phyloP scores from a whole-genome alignment of 2,888 invertebrate species.

The Epicampocera succincta region DNA sequence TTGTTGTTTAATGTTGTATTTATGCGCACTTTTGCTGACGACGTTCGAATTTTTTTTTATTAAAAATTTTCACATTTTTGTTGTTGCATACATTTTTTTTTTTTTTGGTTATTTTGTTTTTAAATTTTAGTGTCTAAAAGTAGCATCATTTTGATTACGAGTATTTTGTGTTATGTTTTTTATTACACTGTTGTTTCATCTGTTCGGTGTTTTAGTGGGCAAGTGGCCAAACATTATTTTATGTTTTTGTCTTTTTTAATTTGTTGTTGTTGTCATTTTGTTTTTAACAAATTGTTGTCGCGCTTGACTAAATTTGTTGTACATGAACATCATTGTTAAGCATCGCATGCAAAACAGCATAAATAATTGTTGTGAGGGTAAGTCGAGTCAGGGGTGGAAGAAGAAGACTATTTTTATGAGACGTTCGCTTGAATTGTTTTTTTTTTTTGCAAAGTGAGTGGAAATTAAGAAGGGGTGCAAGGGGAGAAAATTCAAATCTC shows the following conservation, averaged over 20 bases:
- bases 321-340: conserved; percentile 54
- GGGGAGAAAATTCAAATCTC: conserved; percentile 37
- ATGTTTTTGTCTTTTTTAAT: neutral
- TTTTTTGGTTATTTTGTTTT: conserved; percentile 23
- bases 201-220: conserved; percentile 77
- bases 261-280: conserved; percentile 50
- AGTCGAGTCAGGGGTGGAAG: neutral
- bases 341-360: conserved; percentile 26
- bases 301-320: conserved; percentile 78
- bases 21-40: conserved; percentile 46
- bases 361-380: neutral
- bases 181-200: conserved; percentile 49
- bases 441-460: neutral
- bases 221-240: conserved; percentile 75
- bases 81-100: neutral
- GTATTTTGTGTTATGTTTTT: no score
- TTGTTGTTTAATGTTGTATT: conserved; percentile 36
- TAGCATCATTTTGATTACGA: conserved; percentile 51
- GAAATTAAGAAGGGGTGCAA: neutral
- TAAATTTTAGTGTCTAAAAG: conserved; percentile 58
- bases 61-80: conserved; percentile 32
- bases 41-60: conserved; percentile 54
- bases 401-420: neutral
- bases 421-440: no score
- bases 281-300: conserved; percentile 79